Conservation (phyloP, 2,888 invertebrate genomes). For the Leptinotarsa haldemani region DNA sequence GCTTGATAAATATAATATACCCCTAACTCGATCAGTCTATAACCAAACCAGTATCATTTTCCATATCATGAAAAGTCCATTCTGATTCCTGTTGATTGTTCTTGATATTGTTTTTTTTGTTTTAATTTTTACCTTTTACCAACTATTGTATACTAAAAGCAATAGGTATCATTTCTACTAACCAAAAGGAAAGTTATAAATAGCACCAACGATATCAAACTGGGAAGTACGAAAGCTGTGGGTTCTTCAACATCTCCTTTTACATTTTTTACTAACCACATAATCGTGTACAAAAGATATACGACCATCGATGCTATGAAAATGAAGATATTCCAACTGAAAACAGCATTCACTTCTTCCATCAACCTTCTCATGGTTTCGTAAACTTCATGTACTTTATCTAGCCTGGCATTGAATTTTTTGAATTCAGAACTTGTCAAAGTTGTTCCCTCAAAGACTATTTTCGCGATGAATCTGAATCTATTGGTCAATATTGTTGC, state of each 20-base stretch:
- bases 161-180: not conserved
- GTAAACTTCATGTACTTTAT: slow-evolving; percentile 7
- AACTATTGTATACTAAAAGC: no score
- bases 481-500: not conserved
- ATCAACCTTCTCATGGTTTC: slow-evolving; percentile 2
- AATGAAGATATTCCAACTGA: not conserved
- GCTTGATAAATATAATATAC: no score
- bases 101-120: no score
- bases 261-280: not conserved
- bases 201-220: not conserved
- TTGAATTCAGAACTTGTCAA: not conserved
- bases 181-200: not conserved
- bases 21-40: no score
- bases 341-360: not conserved
- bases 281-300: not conserved
- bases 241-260: not conserved
- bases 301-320: not conserved
- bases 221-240: not conserved
- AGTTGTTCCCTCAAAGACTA: not conserved
- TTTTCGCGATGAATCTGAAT: not conserved
- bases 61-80: no score
- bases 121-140: no score
- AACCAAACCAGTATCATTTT: no score
- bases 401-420: not conserved
- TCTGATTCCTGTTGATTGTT: no score